phyloP scores from a whole-genome alignment of 2,113 vertebrate genomes.

The Spea bombifrons region DNA sequence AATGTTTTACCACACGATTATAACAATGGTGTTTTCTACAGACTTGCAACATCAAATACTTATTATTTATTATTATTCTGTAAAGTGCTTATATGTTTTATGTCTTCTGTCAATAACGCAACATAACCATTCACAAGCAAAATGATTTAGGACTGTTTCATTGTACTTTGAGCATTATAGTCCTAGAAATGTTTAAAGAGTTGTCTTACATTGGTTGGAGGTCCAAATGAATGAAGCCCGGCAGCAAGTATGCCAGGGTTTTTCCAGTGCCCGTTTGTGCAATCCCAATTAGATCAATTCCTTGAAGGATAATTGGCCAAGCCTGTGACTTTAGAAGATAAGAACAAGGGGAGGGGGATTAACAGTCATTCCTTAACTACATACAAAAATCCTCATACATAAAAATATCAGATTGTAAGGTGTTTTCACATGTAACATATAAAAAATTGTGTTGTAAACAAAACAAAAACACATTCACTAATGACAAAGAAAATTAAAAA shows the following conservation, averaged over 20 bases:
- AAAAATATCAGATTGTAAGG: neutral
- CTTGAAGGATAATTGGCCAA: conserved; percentile 88
- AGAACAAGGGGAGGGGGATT: neutral
- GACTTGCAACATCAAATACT: no score
- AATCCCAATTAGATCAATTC: conserved; percentile 90
- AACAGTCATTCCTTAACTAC: neutral
- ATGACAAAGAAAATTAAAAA: neutral
- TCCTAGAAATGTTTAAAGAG: neutral
- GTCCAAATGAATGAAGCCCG: conserved; percentile 94
- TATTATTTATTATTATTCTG: no score
- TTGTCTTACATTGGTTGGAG: conserved; percentile 81
- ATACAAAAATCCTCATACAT: neutral
- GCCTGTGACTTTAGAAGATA: conserved; percentile 80
- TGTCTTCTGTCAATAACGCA: no score
- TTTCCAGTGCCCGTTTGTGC: conserved; percentile 96
- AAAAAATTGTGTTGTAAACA: neutral
- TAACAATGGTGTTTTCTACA: no score
- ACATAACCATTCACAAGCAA: no score
- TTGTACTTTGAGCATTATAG: no score
- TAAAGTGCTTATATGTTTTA: no score
- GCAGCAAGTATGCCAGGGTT: conserved; percentile 89
- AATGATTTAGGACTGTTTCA: no score
- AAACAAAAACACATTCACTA: neutral
- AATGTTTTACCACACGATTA: no score
- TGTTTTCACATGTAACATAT: neutral